Evolutionary conservation across 2,888 invertebrate genomes (phyloP), one percentile per base, ranked within the genome.

Genomic region (Pimpla rufipes): DNA sequence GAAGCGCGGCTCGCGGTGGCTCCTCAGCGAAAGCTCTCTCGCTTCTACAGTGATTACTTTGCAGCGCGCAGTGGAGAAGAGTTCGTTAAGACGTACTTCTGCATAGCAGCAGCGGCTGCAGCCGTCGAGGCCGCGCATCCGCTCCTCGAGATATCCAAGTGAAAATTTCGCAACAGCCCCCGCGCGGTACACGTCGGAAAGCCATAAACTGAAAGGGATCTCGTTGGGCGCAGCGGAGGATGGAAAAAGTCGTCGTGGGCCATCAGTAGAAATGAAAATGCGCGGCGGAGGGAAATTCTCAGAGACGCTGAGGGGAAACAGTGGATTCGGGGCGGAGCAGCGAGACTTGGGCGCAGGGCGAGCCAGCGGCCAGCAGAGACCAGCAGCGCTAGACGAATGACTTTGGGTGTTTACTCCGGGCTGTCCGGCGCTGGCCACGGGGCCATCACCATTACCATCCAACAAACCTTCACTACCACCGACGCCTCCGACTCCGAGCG

Each of bases 11-110:
- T 50, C 29, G 29, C 29, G 29, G 29, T 29, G 29, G 59, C 68
- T 47, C 35, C 74, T 50, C 45, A 67, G n/a, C n/a, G 50, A 40
- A 64, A 35, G 42, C 70, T 75, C 42, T 64, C 40, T 16, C 3
- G 50, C 64, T 50, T 52, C 55, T 42, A 18, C 45, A 76, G 80
- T 80, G 74, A 81, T 81, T 81, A 76, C 75, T 75, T 75, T 64
- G 59, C 62, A 70, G 62, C 42, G 37, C 21, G 29, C n/a, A n/a
- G n/a, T n/a, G n/a, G n/a, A n/a, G n/a, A 81, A 42, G 73, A 70
- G 75, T 73, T 80, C 68, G 79, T 75, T 80, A 75, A 68, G 73
- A 79, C 29, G 11, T 52, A 68, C 40, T 23, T 62, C 21, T 40
- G 47, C 57, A 37, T 50, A 67, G 62, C 45, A 67, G 50, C 45